Percentiles rank a stretch among this genome's conserved stretches.
Conservation (phyloP, 2,113 vertebrate species). For the Pomatostomus ruficeps region DNA sequence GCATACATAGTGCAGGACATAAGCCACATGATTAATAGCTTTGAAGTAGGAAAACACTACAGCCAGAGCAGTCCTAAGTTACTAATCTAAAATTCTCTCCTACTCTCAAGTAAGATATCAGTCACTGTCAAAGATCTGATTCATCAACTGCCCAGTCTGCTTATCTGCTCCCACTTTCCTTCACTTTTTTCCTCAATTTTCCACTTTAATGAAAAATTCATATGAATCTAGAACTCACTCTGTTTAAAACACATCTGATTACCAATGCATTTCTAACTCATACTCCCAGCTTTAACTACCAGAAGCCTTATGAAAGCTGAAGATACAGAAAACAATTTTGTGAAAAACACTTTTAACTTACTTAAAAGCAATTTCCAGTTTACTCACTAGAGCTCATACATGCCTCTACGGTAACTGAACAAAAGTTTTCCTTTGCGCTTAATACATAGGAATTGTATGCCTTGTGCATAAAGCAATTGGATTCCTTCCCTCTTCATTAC, state of each 20-base stretch:
- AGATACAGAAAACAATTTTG: neutral
- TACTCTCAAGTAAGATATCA: neutral
- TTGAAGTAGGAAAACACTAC: neutral
- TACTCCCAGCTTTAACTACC: neutral
- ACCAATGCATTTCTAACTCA: neutral
- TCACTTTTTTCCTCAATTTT: neutral
- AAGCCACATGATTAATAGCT: neutral
- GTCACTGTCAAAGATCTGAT: neutral
- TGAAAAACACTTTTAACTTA: conserved; percentile 12
- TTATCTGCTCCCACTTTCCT: neutral
- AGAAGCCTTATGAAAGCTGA: neutral
- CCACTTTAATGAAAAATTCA: neutral
- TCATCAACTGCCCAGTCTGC: neutral
- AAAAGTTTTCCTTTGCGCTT: conserved; percentile 50
- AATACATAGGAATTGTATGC: conserved; percentile 61
- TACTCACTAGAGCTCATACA: conserved; percentile 31
- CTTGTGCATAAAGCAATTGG: conserved; percentile 68
- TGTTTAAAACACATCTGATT: neutral
- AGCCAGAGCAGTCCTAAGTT: neutral
- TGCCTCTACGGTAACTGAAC: conserved; percentile 17
- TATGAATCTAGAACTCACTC: neutral
- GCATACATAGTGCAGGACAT: neutral
- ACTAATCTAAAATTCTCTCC: neutral
- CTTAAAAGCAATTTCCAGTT: conserved; percentile 63
- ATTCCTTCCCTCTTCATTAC: conserved; percentile 61